Evolutionary conservation across 2,113 vertebrate genomes (phyloP), one percentile per base, ranked within the genome.

Genomic region (Condylura cristata): DNA sequence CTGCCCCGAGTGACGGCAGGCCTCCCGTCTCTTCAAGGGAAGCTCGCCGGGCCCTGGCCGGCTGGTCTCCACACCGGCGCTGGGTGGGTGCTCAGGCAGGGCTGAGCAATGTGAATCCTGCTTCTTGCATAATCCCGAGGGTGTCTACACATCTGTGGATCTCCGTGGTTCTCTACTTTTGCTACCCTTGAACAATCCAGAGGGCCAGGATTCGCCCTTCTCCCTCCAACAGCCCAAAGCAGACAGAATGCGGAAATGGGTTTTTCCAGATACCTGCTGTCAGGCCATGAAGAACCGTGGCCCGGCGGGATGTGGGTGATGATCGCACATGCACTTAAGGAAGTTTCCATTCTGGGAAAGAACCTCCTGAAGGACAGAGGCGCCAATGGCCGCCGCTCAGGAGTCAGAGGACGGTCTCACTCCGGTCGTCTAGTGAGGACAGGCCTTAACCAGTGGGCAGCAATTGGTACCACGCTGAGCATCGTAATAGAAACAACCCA

Each of bases 21-120:
- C 12, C n/a, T 26, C 5, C 65, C 1, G 13, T 14, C 4, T 10
- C 0, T 14, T 46, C 5, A 2, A 34, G 53, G 9, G 32, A 46
- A 39, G 24, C 2, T 17, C 8, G 8, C 18, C 5, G 8, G 10
- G 6, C 20, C 5, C 53, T 44, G 28, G 41, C 22, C 11, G 30
- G 1, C 9, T 1, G n/a, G n/a, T n/a, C 34, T n/a, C 17, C 41
- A 8, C 18, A 48, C 48, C 84, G 32, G 9, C 6, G 51, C 48
- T 16, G 48, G 48, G 2, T 17, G 46, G 11, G 48, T 51, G 48
- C 5, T 17, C 48, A 17, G 14, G 1, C 17, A 16, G 48, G 14
- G 48, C 48, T 51, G 48, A 51, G 10, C 17, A 16, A 51, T 51
- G 48, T 16, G 17, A 17, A 17, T 17, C 1, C 48, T 17, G 48